Evolutionary conservation across 1,140 invertebrate genomes (phyloP), one percentile per base, ranked within the genome.

Genomic region (Drosophila fuyamai): DNA sequence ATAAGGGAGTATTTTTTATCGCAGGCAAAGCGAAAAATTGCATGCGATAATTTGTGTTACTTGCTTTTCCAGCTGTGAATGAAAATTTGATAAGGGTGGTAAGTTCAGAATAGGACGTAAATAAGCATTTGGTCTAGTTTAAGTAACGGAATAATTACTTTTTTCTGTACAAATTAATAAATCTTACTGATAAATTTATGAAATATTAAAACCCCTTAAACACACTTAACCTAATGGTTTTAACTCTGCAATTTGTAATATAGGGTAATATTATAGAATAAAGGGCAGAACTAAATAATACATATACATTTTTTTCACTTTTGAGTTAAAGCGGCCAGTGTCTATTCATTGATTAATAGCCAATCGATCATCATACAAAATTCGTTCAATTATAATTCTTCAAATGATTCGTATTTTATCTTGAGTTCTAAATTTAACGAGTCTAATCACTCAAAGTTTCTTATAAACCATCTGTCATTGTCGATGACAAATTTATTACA

Each of bases 401-500:
- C 10, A 44, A 59, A 60, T 58, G 57, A 2, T 35, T 9, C 18
- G 7, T 18, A 14, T 40, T 57, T 14, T 32, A 14, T 44, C 3
- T 35, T 35, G 7, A 48, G 13, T 65, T 13, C 62, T 48, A 36
- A 40, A 23, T 40, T 47, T 71, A 71, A 48, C 13, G 38, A 67
- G 29, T 32, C 18, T 35, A 70, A 57, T 71, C 67, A 57, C 68
- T 41, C 65, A 35, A 48, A 47, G 38, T 56, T 71, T 36, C n/a
- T 13, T 18, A 29, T 48, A 57, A 32, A 32, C 44, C 18, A 48
- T 16, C 8, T 59, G 29, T 13, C 12, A 16, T 32, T 44, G 7
- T 13, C 32, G 9, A 53, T 75, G 68, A 53, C 56, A 74, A 58
- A 76, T 76, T 46, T 53, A 51, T 63, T 57, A 58, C 47, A 23